Conservation (phyloP, 2,797 vertebrate species). For the Falco cherrug region DNA sequence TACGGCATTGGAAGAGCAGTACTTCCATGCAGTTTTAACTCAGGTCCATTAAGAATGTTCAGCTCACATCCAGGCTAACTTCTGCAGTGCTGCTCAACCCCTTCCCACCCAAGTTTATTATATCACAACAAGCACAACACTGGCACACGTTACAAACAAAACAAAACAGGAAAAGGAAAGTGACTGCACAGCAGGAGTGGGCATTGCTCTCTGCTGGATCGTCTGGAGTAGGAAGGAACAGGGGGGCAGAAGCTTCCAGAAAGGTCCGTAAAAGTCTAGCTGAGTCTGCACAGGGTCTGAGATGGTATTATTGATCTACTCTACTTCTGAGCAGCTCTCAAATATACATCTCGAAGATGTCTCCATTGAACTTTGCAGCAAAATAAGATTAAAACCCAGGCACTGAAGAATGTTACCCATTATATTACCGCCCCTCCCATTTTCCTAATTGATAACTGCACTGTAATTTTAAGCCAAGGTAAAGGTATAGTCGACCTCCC, state of each 20-base stretch:
- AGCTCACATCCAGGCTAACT: not conserved
- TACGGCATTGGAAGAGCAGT: not conserved
- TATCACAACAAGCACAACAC: not conserved
- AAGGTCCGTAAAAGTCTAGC: not conserved
- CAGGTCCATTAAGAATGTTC: not conserved
- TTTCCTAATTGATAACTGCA: not conserved
- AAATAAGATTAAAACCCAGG: not conserved
- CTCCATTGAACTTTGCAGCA: not conserved
- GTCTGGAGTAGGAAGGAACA: not conserved
- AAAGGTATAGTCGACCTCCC: not conserved
- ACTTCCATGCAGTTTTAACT: fast-evolving
- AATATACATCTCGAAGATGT: not conserved
- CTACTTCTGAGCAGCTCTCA: not conserved
- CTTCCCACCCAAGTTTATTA: not conserved
- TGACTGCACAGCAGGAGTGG: not conserved
- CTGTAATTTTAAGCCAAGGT: not conserved
- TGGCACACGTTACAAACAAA: not conserved
- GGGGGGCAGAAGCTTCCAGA: not conserved
- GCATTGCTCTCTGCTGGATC: not conserved
- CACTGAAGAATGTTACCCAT: not conserved
- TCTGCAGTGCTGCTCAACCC: not conserved
- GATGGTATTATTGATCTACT: not conserved
- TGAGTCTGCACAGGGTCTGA: not conserved
- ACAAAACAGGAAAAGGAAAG: not conserved
- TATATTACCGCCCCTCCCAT: not conserved